Evolutionary conservation across 2,888 invertebrate genomes (phyloP), one percentile per base, ranked within the genome.

Genomic region (Stenodema calcarata): DNA sequence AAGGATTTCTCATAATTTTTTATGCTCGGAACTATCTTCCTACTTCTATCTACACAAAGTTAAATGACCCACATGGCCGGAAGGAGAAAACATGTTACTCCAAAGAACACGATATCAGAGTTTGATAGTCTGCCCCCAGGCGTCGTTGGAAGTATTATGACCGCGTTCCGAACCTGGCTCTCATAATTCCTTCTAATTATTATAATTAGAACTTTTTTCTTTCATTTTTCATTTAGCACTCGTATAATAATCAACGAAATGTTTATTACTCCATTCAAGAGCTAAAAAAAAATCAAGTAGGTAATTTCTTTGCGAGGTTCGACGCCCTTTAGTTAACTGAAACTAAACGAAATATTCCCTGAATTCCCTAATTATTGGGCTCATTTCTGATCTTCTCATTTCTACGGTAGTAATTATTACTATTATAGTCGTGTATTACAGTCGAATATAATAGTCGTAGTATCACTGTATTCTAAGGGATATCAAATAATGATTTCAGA

Each of bases 51-150:
- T 73, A 80, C 47, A 80, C 11, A 50, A 69, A 82, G 69, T 70
- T 82, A 82, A 82, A 82, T 82, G 82, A 82, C 82, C 82, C 82
- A 82, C 69, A 69, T 82, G 82, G 82, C 82, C 82, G 82, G 82
- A 82, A 82, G 82, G 82, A 70, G 41, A 35, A 82, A 82, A 82
- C 82, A 82, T 82, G 82, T 82, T 78, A 78, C 44, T 82, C 82
- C 23, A 18, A 42, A 18, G n/a, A 41, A 41, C 82, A 82, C 23
- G 42, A 69, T 82, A 82, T 82, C 82, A n/a, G 28, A n/a, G 62
- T 35, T 82, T 82, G 82, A 82, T 82, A 82, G 82, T 78, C 82
- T 82, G 14, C 82, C 47, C 70, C 82, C 69, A 69, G 82, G 80
- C 80, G 14, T 12, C 6, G 73, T 73, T 73, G 73, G 73, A 62